These are phyloP conservation scores for Serilophus lunatus DNA, from an alignment of 2,113 vertebrate genomes.

Conservation along the genomic window DNA sequence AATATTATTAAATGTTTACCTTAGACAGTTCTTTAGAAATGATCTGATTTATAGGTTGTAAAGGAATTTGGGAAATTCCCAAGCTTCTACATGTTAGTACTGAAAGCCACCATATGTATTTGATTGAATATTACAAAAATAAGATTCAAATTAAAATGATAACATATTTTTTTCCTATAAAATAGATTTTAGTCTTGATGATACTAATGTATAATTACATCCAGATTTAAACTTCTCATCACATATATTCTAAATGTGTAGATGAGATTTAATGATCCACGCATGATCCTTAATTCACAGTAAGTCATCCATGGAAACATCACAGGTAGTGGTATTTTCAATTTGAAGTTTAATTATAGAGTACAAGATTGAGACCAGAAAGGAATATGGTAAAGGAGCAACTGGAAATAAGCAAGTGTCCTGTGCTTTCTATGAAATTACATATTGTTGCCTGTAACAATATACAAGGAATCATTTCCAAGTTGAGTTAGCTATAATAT, in stretches of 20 bases:
- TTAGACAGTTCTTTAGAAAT: background rate
- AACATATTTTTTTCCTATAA: background rate
- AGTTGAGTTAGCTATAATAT: background rate
- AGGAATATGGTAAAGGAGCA: background rate
- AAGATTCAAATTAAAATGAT: background rate
- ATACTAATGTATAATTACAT: background rate
- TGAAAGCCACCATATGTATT: background rate
- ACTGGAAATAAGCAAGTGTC: background rate
- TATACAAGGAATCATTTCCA: background rate
- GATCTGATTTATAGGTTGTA: background rate
- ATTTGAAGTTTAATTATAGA: conserved; percentile 4
- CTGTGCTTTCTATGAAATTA: background rate
- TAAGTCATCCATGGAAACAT: background rate
- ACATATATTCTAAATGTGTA: background rate
- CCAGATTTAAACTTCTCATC: background rate
- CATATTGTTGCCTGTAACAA: background rate
- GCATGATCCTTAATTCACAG: background rate
- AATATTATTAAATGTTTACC: background rate
- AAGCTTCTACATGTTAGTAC: background rate
- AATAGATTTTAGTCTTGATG: background rate
- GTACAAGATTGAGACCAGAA: background rate
- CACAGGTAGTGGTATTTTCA: background rate
- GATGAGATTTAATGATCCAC: background rate
- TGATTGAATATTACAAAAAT: background rate
- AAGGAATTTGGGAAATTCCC: background rate